phyloP scores from a whole-genome alignment of 2,797 vertebrate genomes.

The Myotis pilosus region DNA sequence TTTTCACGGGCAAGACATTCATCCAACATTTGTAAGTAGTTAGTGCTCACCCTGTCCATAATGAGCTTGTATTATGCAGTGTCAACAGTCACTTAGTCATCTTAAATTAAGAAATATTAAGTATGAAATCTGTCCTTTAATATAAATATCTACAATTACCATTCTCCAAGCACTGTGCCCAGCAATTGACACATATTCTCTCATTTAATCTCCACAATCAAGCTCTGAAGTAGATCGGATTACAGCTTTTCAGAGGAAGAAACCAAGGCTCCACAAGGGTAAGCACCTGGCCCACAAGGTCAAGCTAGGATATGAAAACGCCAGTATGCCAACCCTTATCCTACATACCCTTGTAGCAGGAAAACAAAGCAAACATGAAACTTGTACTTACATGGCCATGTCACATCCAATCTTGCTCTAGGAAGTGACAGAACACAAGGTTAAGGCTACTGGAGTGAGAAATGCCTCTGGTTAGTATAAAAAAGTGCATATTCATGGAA shows the following conservation, averaged over 20 bases:
- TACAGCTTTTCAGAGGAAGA: conserved; percentile 22
- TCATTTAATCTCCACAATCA: neutral
- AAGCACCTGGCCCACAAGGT: neutral
- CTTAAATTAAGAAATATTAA: conserved; percentile 47
- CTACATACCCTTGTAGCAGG: neutral
- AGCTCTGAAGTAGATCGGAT: neutral
- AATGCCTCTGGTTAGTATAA: neutral
- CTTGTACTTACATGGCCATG: neutral
- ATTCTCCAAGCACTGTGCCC: neutral
- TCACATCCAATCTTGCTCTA: neutral
- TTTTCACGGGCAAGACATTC: neutral
- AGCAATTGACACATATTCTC: neutral
- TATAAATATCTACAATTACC: conserved; percentile 21
- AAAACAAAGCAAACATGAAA: neutral
- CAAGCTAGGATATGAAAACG: neutral
- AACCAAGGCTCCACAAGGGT: neutral
- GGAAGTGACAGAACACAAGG: neutral
- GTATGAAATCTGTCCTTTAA: conserved; percentile 41
- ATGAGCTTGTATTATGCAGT: conserved; percentile 31
- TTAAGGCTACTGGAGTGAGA: neutral
- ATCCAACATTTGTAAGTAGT: conserved; percentile 50
- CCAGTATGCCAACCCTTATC: neutral
- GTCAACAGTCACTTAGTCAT: conserved; percentile 37
- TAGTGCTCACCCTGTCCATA: conserved; percentile 18
- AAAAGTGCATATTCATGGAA: neutral